Percentiles rank a stretch among this genome's conserved stretches.
Conservation (phyloP, 2,113 vertebrate species). For the Galeopterus variegatus region DNA sequence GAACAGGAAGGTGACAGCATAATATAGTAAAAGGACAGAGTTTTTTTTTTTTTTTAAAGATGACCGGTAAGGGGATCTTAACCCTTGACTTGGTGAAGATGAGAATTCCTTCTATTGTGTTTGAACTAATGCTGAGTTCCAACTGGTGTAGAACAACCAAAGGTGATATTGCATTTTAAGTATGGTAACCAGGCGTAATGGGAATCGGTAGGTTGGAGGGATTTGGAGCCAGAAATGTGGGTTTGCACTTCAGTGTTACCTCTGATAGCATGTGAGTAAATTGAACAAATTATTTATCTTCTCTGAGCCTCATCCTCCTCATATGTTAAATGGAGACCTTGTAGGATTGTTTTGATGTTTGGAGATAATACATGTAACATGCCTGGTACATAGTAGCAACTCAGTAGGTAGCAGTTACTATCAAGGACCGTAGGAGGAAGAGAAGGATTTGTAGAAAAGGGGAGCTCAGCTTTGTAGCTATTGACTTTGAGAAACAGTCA, state of each 20-base stretch:
- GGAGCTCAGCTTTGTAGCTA: not conserved
- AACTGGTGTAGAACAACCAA: not conserved
- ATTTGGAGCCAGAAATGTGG: not conserved
- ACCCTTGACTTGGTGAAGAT: too few relatives aligned
- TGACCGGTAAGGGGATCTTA: too few relatives aligned
- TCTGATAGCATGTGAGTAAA: not conserved
- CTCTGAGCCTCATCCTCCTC: not conserved
- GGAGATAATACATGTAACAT: not conserved
- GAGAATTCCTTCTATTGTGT: not conserved
- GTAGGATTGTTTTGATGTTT: not conserved
- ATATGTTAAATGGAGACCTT: not conserved
- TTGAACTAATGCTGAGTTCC: not conserved
- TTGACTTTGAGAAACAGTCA: too few relatives aligned
- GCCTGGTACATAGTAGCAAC: not conserved
- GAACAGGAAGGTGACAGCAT: not conserved
- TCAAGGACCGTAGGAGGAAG: not conserved
- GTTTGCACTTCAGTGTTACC: not conserved
- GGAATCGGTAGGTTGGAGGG: not conserved
- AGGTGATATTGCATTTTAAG: not conserved
- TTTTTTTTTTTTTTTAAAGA: too few relatives aligned
- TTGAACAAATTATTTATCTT: not conserved
- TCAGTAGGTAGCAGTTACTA: not conserved
- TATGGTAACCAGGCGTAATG: not conserved
- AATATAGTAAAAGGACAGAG: not conserved
- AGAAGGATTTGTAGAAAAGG: not conserved